phyloP scores from a whole-genome alignment of 2,113 vertebrate genomes.

The Callopanchax toddi region DNA sequence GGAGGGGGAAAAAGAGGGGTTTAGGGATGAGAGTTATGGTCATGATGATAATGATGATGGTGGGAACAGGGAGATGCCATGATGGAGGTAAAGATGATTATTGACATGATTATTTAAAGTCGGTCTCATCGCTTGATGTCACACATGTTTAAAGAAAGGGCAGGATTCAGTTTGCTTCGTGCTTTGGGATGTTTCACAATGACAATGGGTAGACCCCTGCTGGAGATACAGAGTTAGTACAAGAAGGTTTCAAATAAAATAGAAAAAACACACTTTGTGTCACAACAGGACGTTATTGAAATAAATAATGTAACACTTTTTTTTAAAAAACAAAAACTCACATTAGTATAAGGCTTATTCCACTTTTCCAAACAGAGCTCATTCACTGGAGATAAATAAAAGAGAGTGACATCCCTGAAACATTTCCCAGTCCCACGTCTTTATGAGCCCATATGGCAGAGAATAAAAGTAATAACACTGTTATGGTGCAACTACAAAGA shows the following conservation, averaged over 20 bases:
- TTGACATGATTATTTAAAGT: background rate
- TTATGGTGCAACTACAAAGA: slow-evolving; percentile 56
- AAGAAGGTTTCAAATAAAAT: slow-evolving; percentile 23
- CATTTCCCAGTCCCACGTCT: slow-evolving; percentile 47
- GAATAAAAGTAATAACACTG: slow-evolving; percentile 52
- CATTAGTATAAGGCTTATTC: slow-evolving; percentile 1
- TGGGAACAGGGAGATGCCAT: slow-evolving; percentile 27
- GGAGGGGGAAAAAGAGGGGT: slow-evolving; percentile 35
- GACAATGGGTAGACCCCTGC: slow-evolving; percentile 77
- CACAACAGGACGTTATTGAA: background rate
- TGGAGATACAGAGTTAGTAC: slow-evolving; percentile 69
- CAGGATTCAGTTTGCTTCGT: slow-evolving; percentile 8
- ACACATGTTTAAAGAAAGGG: slow-evolving; percentile 15
- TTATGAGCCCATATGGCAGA: slow-evolving; percentile 71
- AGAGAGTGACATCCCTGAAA: slow-evolving; percentile 48
- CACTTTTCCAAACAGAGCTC: slow-evolving; percentile 30
- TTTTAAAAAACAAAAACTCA: background rate
- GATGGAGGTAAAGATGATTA: slow-evolving; percentile 9
- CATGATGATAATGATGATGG: slow-evolving; percentile 54
- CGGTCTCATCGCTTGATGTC: slow-evolving; percentile 1
- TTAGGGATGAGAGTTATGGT: slow-evolving; percentile 62
- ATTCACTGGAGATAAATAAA: slow-evolving; percentile 45
- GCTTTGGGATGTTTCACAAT: slow-evolving; percentile 27
- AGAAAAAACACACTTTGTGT: background rate
- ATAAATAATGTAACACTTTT: background rate